These are phyloP conservation scores for Drosophila simulans DNA, from an alignment of 1,140 invertebrate genomes.

Conservation along the genomic window DNA sequence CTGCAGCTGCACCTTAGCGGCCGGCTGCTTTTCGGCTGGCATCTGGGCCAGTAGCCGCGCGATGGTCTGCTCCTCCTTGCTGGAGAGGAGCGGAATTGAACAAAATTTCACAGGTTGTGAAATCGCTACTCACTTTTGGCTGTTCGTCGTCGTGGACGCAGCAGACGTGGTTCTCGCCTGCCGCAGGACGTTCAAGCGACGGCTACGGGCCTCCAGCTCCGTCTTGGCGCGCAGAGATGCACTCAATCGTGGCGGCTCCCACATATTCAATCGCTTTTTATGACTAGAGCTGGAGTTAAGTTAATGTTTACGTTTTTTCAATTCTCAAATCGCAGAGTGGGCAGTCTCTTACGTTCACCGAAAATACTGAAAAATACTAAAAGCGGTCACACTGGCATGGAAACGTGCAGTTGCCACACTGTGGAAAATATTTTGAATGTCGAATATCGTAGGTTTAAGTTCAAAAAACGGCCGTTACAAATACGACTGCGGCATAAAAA, in stretches of 20 bases:
- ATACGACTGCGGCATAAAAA: background rate
- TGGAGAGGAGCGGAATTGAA: background rate
- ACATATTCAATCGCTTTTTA: constrained; percentile 41
- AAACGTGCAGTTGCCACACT: background rate
- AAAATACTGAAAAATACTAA: background rate
- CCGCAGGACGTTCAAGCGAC: constrained; percentile 26
- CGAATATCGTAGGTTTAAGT: background rate
- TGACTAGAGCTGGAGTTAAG: background rate
- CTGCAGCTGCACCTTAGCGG: constrained; percentile 66
- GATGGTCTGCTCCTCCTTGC: constrained; percentile 63
- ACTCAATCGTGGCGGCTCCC: constrained; percentile 74
- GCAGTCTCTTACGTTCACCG: too few relatives aligned
- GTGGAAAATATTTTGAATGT: background rate
- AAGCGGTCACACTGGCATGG: background rate
- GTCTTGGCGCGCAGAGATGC: constrained; percentile 74
- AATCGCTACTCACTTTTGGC: constrained; percentile 55
- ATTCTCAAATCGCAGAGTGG: too few relatives aligned
- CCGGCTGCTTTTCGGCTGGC: constrained; percentile 59
- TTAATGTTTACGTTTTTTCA: background rate
- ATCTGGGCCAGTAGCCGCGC: constrained; percentile 61
- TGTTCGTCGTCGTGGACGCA: constrained; percentile 55
- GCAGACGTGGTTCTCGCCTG: constrained; percentile 11
- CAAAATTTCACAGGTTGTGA: constrained; percentile 51
- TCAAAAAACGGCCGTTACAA: background rate
- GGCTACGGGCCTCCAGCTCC: constrained; percentile 66